Conservation (phyloP, 2,888 invertebrate genomes). For the Ptychoptera contaminata region DNA sequence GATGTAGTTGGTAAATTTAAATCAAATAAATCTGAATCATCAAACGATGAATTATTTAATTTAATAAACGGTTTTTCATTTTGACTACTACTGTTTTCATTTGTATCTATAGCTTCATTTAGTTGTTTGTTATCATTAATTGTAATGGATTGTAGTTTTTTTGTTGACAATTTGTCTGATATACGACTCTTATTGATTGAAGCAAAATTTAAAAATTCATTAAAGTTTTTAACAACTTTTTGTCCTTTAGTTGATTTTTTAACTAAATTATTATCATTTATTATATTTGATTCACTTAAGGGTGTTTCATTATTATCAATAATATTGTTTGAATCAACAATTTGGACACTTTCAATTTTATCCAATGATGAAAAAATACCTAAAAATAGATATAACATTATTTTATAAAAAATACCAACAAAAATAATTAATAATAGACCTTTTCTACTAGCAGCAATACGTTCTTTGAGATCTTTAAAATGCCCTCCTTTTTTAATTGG, state of each 20-base stretch:
- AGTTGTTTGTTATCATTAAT: not conserved
- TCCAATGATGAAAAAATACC: conserved; percentile 42
- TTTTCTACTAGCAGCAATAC: conserved; percentile 34
- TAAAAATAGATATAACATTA: conserved; percentile 2
- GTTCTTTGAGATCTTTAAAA: conserved; percentile 39
- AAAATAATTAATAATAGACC: conserved; percentile 13
- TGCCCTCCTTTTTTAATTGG: conserved; percentile 31
- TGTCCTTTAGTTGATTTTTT: conserved; percentile 20
- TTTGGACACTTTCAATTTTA: conserved; percentile 36
- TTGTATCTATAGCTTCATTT: not conserved
- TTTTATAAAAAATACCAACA: not conserved
- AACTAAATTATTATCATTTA: conserved; percentile 1
- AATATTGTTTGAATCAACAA: conserved; percentile 22
- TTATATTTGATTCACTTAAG: not conserved
- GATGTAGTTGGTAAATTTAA: conserved; percentile 7
- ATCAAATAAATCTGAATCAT: conserved; percentile 34
- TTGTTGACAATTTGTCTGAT: conserved; percentile 20
- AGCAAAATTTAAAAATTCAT: conserved; percentile 69
- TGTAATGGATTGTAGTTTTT: conserved; percentile 5
- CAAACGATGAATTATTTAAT: conserved; percentile 31
- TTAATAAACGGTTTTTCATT: conserved; percentile 29
- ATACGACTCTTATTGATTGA: conserved; percentile 45
- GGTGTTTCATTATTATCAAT: not conserved
- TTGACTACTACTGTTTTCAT: not conserved
- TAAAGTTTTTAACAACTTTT: conserved; percentile 58